Base-by-base conservation (phyloP, 2,113 vertebrate species). In the Leptocoma aspasia region DNA sequence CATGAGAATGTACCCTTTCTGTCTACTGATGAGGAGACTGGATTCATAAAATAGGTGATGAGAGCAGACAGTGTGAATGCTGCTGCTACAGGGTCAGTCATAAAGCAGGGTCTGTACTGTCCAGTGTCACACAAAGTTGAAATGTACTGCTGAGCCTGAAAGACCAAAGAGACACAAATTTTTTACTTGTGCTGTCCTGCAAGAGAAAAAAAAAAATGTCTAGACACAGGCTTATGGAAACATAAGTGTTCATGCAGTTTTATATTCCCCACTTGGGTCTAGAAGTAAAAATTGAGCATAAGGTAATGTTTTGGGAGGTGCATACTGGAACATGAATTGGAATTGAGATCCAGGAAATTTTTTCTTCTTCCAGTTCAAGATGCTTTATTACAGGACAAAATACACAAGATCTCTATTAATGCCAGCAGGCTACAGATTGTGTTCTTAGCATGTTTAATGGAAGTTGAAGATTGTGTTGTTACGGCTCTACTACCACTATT, bases 171-270 rank as follows among this genome's bases (percentile, higher is more conserved):
- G n/a, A 6, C 15, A 47, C 7, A 61, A 15, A 66, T 83, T 44
- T 44, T 86, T 7, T 42, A 35, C 41, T 21, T 63, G 1, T 49
- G 20, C 42, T 90, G 47, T 75, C 30, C 53, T 11, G 10, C 45
- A 75, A 52, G 28, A 86, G 70, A 35, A 66, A 56, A 53, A 23
- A 31, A 50, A 1, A 21, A 28, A 13, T 56, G 20, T 39, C 22
- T 70, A 54, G 20, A 26, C 50, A 65, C 3, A n/a, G 49, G 61
- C 20, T 64, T 64, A 9, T 86, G n/a, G 53, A 91, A 78, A 37
- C 28, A 10, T 20, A 49, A 71, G 13, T 0, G 0, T 53, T 47
- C 9, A 3, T 78, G 49, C 9, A n/a, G 28, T 68, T 91, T 69
- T 49, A 13, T 75, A 37, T 28, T 86, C 31, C 19, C 15, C 31